Conservation (phyloP, 2,113 vertebrate genomes). For the Fulica atra region DNA sequence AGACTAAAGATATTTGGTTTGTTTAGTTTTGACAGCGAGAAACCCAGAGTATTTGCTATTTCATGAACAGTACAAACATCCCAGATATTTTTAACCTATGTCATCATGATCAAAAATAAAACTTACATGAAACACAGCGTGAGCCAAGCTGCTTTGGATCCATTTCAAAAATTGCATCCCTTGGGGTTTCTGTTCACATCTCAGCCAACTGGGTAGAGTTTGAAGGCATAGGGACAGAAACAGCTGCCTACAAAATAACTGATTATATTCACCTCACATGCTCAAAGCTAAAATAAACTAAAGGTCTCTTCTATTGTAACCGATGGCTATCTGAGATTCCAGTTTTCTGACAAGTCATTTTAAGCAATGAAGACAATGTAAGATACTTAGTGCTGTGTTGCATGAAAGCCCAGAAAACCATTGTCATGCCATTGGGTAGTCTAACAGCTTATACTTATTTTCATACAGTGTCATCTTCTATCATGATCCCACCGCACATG, state of each 20-base stretch:
- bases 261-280: slow-evolving; percentile 1
- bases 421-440: not conserved
- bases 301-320: not conserved
- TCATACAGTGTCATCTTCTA: not conserved
- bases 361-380: not conserved
- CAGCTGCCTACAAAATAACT: slow-evolving; percentile 15
- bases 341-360: slow-evolving; percentile 1
- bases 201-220: not conserved
- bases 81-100: slow-evolving; percentile 44
- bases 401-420: not conserved
- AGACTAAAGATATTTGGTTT: not conserved
- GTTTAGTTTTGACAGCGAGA: not conserved
- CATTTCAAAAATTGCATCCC: slow-evolving; percentile 37
- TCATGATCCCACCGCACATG: not conserved
- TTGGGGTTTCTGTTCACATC: slow-evolving; percentile 32
- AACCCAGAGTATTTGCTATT: slow-evolving; percentile 26
- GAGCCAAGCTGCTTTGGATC: slow-evolving; percentile 32
- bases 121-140: not conserved
- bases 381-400: not conserved
- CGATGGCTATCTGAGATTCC: not conserved
- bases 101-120: slow-evolving; percentile 39
- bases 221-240: slow-evolving; percentile 11
- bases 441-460: not conserved
- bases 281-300: not conserved
- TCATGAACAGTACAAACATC: slow-evolving; percentile 8